phyloP scores from a whole-genome alignment of 2,797 vertebrate genomes.

The Hephaestus fuliginosus region DNA sequence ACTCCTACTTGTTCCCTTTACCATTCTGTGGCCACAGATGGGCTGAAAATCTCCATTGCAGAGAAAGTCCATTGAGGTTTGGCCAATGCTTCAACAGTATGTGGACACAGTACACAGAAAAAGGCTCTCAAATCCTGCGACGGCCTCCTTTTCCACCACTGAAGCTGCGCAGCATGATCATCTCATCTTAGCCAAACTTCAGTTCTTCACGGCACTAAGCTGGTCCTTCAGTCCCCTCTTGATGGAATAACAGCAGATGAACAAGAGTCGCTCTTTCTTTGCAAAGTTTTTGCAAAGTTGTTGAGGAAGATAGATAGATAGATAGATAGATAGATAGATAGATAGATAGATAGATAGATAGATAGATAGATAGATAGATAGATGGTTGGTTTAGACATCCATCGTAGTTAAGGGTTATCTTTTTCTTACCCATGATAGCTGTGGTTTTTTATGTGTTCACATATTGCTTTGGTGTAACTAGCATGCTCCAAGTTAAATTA shows the following conservation, averaged over 20 bases:
- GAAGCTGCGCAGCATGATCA: constrained; percentile 5
- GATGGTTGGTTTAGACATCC: no score
- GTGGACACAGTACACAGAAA: constrained; percentile 51
- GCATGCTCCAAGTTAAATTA: not conserved
- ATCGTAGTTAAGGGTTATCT: not conserved
- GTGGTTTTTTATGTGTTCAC: not conserved
- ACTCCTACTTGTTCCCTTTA: constrained; percentile 34
- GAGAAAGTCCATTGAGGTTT: constrained; percentile 35
- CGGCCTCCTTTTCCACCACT: constrained; percentile 14
- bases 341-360: no score
- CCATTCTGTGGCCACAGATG: constrained; percentile 46
- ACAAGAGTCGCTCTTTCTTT: not conserved
- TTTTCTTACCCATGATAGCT: not conserved
- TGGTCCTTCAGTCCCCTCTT: not conserved
- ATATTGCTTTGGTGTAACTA: not conserved
- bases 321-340: no score
- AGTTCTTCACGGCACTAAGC: not conserved
- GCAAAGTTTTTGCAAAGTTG: constrained; percentile 6
- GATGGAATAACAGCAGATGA: not conserved
- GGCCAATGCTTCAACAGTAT: constrained; percentile 38
- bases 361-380: no score
- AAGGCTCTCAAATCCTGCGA: constrained; percentile 44
- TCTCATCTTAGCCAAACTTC: constrained; percentile 11
- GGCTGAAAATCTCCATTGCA: constrained; percentile 46
- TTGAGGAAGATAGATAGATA: not conserved